These are phyloP conservation scores for Chloebia gouldiae DNA, from an alignment of 2,113 vertebrate genomes.

Conservation along the genomic window DNA sequence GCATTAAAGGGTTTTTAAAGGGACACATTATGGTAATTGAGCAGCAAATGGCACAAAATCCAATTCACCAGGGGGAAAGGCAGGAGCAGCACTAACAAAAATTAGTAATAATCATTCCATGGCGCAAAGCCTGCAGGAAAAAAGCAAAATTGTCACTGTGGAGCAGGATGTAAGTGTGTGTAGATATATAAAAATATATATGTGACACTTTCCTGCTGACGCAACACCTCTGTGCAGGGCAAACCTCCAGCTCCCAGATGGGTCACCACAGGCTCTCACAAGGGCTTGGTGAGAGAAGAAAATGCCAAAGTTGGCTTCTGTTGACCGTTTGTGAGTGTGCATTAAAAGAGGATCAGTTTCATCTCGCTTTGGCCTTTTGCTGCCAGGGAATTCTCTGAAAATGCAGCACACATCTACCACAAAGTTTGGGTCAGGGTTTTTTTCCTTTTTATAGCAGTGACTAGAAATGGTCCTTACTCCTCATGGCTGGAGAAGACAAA, in stretches of 20 bases:
- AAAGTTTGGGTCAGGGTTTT: accelerated
- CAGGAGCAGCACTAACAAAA: background rate
- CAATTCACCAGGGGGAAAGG: background rate
- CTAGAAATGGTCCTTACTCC: background rate
- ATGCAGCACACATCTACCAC: background rate
- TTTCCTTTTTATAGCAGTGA: background rate
- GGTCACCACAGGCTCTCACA: slow-evolving; percentile 5
- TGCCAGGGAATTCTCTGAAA: background rate
- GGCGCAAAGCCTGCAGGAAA: background rate
- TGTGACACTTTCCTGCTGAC: background rate
- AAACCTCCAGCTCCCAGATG: slow-evolving; percentile 20
- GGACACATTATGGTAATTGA: background rate
- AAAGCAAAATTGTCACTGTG: background rate
- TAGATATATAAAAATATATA: background rate
- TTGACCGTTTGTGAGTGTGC: background rate
- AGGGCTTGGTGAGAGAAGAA: background rate
- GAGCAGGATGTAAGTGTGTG: background rate
- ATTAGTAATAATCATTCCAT: background rate
- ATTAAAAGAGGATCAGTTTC: background rate
- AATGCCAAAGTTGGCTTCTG: background rate
- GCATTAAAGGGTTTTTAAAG: background rate
- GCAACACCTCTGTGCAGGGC: background rate
- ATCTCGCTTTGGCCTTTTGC: background rate
- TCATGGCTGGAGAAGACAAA: background rate
- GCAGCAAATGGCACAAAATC: background rate